Evolutionary conservation across 35 echinoderm and acorn worm species (phyloP).

Genomic region (Apostichopus californicus): DNA sequence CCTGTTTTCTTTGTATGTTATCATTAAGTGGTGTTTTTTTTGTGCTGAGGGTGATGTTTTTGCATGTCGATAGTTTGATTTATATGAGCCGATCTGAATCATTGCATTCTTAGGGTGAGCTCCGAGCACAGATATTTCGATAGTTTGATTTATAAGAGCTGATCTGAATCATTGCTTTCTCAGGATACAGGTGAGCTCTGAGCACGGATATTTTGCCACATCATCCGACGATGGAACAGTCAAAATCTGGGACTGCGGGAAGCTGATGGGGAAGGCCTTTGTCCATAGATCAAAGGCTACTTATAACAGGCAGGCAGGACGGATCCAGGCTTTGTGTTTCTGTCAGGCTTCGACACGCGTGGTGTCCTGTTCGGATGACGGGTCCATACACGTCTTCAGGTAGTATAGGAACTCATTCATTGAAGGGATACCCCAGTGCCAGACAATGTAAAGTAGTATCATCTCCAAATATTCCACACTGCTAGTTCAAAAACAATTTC

Average conservation of each 20-base stretch:
- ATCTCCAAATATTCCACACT: too few species aligned
- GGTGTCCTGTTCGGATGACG: slow-evolving; percentile 88
- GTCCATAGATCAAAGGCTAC: slow-evolving; percentile 80
- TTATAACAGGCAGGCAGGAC: slow-evolving; percentile 81
- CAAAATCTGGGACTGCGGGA: slow-evolving; percentile 92
- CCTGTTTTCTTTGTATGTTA: too few species aligned
- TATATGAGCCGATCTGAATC: too few species aligned
- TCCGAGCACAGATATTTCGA: slow-evolving; percentile 77
- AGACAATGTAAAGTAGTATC: too few species aligned
- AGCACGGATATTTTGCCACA: slow-evolving; percentile 87
- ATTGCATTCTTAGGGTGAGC: slow-evolving; percentile 63
- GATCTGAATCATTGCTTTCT: too few species aligned
- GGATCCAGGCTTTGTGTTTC: slow-evolving; percentile 78
- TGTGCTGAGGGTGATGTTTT: too few species aligned
- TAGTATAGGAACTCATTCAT: neutral
- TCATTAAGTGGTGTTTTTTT: too few species aligned
- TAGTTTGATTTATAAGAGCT: too few species aligned
- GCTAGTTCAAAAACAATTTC: too few species aligned
- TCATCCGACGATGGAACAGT: slow-evolving; percentile 90
- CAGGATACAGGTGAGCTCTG: slow-evolving; percentile 88
- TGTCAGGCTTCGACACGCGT: slow-evolving; percentile 86
- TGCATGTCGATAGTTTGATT: too few species aligned
- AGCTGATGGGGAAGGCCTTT: slow-evolving; percentile 89
- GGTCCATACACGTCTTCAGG: slow-evolving; percentile 91
- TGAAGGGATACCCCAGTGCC: too few species aligned